Evolutionary conservation across 2,888 invertebrate genomes (phyloP).

Genomic region (Netelia inedita): DNA sequence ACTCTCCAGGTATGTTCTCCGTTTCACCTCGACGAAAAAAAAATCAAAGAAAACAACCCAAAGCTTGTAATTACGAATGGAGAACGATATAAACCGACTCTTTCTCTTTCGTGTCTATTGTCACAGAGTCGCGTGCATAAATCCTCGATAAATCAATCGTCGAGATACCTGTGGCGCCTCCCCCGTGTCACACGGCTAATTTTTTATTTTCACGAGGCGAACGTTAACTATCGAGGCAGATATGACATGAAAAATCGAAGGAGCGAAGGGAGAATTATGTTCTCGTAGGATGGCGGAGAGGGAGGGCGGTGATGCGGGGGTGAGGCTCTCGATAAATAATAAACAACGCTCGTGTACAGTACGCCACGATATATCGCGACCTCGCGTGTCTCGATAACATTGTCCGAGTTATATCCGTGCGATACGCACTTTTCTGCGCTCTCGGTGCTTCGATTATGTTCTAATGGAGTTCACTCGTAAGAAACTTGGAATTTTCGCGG

Average conservation of each 20-base stretch:
- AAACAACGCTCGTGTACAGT: too few relatives aligned
- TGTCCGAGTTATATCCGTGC: slow-evolving; percentile 42
- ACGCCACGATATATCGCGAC: slow-evolving; percentile 15
- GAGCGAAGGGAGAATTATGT: slow-evolving; percentile 26
- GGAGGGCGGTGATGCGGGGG: background rate
- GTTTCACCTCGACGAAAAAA: background rate
- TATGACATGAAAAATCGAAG: slow-evolving; percentile 21
- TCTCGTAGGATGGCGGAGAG: background rate
- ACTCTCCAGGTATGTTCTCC: background rate
- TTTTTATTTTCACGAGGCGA: slow-evolving; percentile 9
- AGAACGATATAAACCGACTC: slow-evolving; percentile 8
- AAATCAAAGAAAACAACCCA: slow-evolving; percentile 18
- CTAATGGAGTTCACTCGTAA: slow-evolving; percentile 39
- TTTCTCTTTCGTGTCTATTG: background rate
- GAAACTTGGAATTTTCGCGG: slow-evolving; percentile 27
- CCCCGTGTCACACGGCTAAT: background rate
- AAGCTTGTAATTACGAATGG: slow-evolving; percentile 57
- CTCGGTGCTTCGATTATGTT: slow-evolving; percentile 1
- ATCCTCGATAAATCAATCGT: slow-evolving; percentile 58
- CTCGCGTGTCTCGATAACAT: slow-evolving; percentile 40
- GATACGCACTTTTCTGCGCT: background rate
- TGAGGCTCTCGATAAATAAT: too few relatives aligned
- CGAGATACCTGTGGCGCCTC: slow-evolving; percentile 50
- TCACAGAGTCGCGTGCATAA: slow-evolving; percentile 15
- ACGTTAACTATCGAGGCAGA: slow-evolving; percentile 22